Evolutionary conservation across 1,140 invertebrate species (phyloP).

Genomic region (Samia ricini): DNA sequence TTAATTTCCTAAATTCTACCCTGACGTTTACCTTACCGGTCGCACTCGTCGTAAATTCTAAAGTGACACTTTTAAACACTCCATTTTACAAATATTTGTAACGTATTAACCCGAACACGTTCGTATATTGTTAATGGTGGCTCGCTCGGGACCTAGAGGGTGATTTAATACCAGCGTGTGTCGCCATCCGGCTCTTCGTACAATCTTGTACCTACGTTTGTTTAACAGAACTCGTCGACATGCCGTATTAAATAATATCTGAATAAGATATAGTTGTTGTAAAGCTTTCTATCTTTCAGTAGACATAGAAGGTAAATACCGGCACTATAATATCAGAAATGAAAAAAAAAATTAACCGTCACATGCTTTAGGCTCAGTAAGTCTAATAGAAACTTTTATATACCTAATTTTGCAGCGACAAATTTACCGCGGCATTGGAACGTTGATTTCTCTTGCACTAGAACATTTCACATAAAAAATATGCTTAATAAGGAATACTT

Average conservation of each 20-base stretch:
- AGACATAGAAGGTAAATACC: too few relatives aligned
- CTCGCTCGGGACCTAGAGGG: constrained; percentile 8
- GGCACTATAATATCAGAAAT: too few relatives aligned
- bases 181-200: constrained; percentile 7
- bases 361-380: too few relatives aligned
- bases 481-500: too few relatives aligned
- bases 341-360: too few relatives aligned
- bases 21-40: background rate
- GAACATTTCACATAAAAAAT: too few relatives aligned
- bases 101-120: constrained; percentile 35
- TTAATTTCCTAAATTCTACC: background rate
- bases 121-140: constrained; percentile 21
- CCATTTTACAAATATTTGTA: constrained; percentile 48
- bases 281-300: too few relatives aligned
- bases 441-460: too few relatives aligned
- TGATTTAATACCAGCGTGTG: constrained; percentile 32
- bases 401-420: too few relatives aligned
- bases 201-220: background rate
- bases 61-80: constrained; percentile 35
- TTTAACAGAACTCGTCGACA: background rate
- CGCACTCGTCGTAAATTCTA: constrained; percentile 36
- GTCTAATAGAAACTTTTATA: too few relatives aligned
- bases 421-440: too few relatives aligned
- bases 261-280: too few relatives aligned
- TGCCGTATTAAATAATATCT: background rate